These are phyloP conservation scores for Rana temporaria DNA, from an alignment of 2,113 vertebrate genomes.

Conservation along the genomic window DNA sequence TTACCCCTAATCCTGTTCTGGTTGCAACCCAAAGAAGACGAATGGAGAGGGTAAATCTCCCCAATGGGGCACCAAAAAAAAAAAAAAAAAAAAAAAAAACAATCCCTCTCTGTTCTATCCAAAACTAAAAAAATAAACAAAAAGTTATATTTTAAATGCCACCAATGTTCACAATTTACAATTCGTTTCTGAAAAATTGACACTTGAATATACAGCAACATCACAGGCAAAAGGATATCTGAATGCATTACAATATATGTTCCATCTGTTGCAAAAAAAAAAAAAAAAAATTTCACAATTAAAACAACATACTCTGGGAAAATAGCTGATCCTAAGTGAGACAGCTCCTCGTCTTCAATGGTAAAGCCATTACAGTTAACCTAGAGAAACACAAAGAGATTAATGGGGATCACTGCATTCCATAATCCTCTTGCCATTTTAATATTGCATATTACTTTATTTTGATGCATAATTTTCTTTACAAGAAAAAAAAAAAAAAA, in stretches of 20 bases:
- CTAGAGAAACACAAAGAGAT: conserved; percentile 67
- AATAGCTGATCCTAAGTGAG: conserved; percentile 90
- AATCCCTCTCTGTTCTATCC: no score
- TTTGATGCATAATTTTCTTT: background rate
- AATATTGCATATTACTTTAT: background rate
- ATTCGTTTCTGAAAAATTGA: background rate
- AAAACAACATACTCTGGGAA: conserved; percentile 88
- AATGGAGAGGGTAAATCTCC: no score
- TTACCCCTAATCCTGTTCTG: no score
- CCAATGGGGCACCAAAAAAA: no score
- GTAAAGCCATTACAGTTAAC: conserved; percentile 97
- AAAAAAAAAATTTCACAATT: background rate
- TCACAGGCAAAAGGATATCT: no score
- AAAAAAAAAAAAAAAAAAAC: no score
- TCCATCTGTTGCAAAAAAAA: no score
- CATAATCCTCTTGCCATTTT: conserved; percentile 4
- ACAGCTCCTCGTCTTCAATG: conserved; percentile 95
- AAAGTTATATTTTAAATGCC: no score
- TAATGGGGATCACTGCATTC: conserved; percentile 20
- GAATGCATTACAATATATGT: no score
- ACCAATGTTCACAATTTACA: background rate
- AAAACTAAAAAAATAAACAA: no score
- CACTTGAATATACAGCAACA: background rate
- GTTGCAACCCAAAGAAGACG: no score
- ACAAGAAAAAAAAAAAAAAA: no score